phyloP scores from a whole-genome alignment of 2,888 invertebrate species.

The Agelastica alni region DNA sequence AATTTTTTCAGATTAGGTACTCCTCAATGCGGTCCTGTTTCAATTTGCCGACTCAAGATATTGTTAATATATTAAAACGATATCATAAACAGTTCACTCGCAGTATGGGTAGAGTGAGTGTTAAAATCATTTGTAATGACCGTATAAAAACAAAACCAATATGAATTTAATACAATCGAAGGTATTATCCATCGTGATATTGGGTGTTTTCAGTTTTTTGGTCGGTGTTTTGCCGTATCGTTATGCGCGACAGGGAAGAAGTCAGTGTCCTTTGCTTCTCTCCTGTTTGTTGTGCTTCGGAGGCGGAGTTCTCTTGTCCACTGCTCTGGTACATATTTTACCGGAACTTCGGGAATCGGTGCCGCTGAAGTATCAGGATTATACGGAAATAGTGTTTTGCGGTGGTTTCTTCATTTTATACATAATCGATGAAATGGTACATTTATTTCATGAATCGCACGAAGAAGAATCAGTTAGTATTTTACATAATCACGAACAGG shows the following conservation, averaged over 20 bases:
- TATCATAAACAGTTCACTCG: too few species aligned
- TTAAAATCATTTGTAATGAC: too few species aligned
- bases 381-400: constrained; percentile 69
- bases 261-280: constrained; percentile 65
- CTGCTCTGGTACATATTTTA: constrained; percentile 77
- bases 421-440: constrained; percentile 73
- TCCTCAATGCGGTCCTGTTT: too few species aligned
- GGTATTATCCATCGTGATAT: constrained; percentile 65
- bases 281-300: constrained; percentile 79
- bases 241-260: constrained; percentile 63
- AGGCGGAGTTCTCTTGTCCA: constrained; percentile 78
- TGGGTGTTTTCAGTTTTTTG: constrained; percentile 72
- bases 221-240: constrained; percentile 72
- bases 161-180: constrained; percentile 57
- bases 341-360: constrained; percentile 71
- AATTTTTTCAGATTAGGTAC: too few species aligned
- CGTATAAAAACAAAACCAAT: too few species aligned
- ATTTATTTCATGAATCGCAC: constrained; percentile 64
- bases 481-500: constrained; percentile 15
- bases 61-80: too few species aligned
- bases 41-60: too few species aligned
- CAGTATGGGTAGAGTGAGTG: too few species aligned
- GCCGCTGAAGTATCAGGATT: constrained; percentile 52
- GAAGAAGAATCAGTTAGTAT: constrained; percentile 39
- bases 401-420: constrained; percentile 74